Conservation (phyloP, 1,140 invertebrate species). For the Leptinotarsa undecemlineata region DNA sequence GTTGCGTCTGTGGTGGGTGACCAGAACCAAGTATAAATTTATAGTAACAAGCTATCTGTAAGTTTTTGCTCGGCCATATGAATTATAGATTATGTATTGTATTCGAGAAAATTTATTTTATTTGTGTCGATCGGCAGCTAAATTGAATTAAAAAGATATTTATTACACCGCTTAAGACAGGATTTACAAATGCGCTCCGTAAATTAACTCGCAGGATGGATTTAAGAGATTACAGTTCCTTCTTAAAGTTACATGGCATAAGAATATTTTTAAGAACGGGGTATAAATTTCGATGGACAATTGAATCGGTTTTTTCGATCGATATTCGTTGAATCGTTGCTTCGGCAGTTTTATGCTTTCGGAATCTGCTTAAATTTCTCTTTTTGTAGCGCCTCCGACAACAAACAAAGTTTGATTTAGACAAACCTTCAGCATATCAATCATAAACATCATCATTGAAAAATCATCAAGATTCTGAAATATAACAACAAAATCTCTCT, state of each 20-base stretch:
- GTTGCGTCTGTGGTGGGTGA: conserved; percentile 28
- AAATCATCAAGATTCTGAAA: too few relatives aligned
- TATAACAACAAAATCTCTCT: too few relatives aligned
- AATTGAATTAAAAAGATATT: conserved; percentile 47
- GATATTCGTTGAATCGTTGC: not conserved
- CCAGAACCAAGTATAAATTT: conserved; percentile 38
- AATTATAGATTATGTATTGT: conserved; percentile 52
- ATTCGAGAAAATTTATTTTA: conserved; percentile 49
- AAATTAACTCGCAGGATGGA: conserved; percentile 32
- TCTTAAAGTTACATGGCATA: conserved; percentile 14
- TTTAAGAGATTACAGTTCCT: not conserved
- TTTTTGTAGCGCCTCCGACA: not conserved
- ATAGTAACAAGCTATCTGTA: conserved; percentile 40
- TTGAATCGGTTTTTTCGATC: conserved; percentile 12
- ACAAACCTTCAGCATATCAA: too few relatives aligned
- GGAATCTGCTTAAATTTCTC: not conserved
- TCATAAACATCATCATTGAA: too few relatives aligned
- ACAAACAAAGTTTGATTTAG: too few relatives aligned
- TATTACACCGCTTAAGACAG: conserved; percentile 39
- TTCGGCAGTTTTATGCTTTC: not conserved
- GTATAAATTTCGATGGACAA: not conserved
- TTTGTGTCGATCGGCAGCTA: conserved; percentile 43
- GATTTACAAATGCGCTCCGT: conserved; percentile 35
- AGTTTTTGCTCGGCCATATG: conserved; percentile 43
- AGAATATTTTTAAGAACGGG: conserved; percentile 15